Percentiles rank a stretch among this genome's conserved stretches.
Conservation (phyloP, 2,888 invertebrate species). For the Nomada fucata region DNA sequence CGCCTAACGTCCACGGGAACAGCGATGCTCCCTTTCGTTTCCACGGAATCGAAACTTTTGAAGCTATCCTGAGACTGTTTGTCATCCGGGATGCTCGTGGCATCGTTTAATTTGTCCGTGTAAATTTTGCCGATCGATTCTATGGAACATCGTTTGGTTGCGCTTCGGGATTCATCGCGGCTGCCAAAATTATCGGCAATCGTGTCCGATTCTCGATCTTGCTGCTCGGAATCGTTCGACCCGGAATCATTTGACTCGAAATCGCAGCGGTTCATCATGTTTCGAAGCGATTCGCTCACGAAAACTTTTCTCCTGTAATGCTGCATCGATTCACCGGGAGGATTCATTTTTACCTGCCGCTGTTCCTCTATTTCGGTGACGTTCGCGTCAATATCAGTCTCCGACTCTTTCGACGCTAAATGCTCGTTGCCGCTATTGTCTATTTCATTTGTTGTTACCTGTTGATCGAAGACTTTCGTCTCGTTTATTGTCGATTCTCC, state of each 20-base stretch:
- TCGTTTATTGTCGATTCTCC: constrained; percentile 8
- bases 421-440: neutral
- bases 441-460: neutral
- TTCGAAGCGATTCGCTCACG: constrained; percentile 59
- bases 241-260: constrained; percentile 25
- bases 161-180: neutral
- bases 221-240: constrained; percentile 32
- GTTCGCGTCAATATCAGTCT: neutral
- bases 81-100: neutral
- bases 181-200: neutral
- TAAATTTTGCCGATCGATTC: neutral
- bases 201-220: neutral
- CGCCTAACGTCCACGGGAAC: constrained; percentile 68
- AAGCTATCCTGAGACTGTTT: neutral
- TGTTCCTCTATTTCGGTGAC: neutral
- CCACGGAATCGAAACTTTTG: neutral
- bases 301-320: neutral
- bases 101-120: neutral
- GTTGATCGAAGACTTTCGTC: neutral
- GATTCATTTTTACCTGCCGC: neutral
- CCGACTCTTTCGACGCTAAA: neutral
- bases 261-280: constrained; percentile 47
- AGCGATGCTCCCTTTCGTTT: neutral
- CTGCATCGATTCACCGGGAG: neutral
- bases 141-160: too few relatives aligned